Conservation (phyloP, 2,113 vertebrate species). For the Chloebia gouldiae region DNA sequence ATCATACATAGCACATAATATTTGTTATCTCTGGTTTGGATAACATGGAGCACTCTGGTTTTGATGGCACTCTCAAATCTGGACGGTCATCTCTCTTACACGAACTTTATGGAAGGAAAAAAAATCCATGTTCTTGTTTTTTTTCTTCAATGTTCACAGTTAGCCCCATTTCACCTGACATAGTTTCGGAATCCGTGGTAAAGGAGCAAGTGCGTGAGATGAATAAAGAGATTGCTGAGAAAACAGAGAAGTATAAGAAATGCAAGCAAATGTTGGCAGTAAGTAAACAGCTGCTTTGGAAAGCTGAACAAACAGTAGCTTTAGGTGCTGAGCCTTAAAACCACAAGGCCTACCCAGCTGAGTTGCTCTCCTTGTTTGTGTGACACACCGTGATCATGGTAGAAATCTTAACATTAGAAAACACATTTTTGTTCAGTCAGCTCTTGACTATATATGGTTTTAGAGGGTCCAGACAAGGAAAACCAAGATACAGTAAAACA, state of each 20-base stretch:
- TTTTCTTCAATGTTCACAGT: conserved; percentile 68
- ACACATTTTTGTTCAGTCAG: background rate
- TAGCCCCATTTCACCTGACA: conserved; percentile 79
- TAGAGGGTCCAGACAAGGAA: background rate
- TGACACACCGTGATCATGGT: background rate
- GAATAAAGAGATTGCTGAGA: conserved; percentile 88
- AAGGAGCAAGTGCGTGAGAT: conserved; percentile 89
- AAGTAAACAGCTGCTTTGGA: conserved; percentile 63
- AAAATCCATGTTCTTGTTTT: background rate
- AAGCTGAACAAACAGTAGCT: background rate
- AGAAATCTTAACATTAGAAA: background rate
- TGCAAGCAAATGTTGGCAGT: conserved; percentile 92
- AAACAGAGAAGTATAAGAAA: conserved; percentile 92
- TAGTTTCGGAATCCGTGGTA: conserved; percentile 83
- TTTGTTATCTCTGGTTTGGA: background rate
- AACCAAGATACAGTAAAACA: background rate
- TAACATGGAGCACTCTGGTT: background rate
- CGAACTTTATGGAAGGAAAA: background rate
- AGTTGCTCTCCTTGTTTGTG: background rate
- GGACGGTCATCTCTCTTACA: background rate
- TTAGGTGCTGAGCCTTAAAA: background rate
- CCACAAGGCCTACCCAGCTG: background rate
- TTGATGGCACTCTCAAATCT: background rate
- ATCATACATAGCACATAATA: fast-evolving
- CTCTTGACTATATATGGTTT: background rate